phyloP scores from a whole-genome alignment of 2,888 invertebrate genomes.

The Agonopterix subpropinquella region DNA sequence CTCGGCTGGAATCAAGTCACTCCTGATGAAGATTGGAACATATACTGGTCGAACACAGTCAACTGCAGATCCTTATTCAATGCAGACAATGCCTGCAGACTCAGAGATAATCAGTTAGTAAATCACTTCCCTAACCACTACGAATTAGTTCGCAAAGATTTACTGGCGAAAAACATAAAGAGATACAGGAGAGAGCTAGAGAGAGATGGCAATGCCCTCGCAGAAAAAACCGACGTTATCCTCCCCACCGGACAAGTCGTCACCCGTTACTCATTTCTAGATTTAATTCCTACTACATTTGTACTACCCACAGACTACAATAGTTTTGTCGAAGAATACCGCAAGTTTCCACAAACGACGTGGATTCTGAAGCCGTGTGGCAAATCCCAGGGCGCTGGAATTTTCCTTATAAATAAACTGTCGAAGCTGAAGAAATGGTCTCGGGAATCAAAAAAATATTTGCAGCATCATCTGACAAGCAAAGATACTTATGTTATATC shows the following conservation, averaged over 20 bases:
- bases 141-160: constrained; percentile 94
- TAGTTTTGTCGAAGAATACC: constrained; percentile 95
- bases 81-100: constrained; percentile 33
- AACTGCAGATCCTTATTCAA: constrained; percentile 91
- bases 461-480: constrained; percentile 84
- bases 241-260: constrained; percentile 76
- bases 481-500: constrained; percentile 96
- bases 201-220: constrained; percentile 88
- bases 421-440: constrained; percentile 94
- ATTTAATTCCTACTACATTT: constrained; percentile 96
- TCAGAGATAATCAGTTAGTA: constrained; percentile 90
- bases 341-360: constrained; percentile 92
- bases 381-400: constrained; percentile 93
- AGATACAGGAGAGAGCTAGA: constrained; percentile 93
- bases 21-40: constrained; percentile 95
- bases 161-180: constrained; percentile 96
- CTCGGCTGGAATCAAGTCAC: constrained; percentile 84
- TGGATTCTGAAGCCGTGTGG: constrained; percentile 99
- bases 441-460: constrained; percentile 87
- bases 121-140: constrained; percentile 98
- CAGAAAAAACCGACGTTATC: constrained; percentile 77
- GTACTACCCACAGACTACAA: constrained; percentile 96
- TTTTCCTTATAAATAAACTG: constrained; percentile 94
- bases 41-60: constrained; percentile 94
- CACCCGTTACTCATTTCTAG: constrained; percentile 84